phyloP scores from a whole-genome alignment of 2,888 invertebrate species.

The Mimachlamys varia region DNA sequence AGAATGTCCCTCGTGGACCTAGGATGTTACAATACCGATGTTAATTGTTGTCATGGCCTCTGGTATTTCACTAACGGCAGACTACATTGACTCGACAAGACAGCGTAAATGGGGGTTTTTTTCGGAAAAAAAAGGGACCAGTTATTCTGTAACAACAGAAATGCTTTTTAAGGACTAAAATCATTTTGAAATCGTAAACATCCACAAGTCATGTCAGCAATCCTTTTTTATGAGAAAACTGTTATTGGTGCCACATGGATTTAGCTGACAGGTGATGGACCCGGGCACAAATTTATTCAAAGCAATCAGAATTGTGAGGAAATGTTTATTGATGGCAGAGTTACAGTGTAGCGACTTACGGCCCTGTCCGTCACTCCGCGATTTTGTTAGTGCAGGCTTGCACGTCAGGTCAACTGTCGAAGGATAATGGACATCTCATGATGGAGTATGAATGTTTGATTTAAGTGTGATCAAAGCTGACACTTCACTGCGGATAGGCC shows the following conservation, averaged over 20 bases:
- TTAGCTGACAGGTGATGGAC: neutral
- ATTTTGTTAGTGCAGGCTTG: neutral
- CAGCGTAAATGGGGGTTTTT: neutral
- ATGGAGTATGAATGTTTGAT: constrained; percentile 31
- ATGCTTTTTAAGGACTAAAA: neutral
- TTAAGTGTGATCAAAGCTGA: neutral
- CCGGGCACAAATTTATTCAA: neutral
- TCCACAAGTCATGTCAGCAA: neutral
- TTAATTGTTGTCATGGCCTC: neutral
- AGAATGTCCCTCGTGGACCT: neutral
- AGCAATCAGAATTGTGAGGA: neutral
- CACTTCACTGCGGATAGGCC: neutral
- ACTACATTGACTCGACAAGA: neutral
- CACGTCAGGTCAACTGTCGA: constrained; percentile 25
- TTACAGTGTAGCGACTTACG: neutral
- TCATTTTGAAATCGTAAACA: neutral
- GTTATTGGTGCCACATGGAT: neutral
- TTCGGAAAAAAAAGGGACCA: neutral
- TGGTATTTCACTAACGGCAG: neutral
- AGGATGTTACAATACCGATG: neutral
- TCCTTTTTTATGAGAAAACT: neutral
- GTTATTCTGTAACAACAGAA: neutral
- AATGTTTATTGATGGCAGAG: constrained; percentile 14
- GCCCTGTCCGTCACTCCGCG: neutral
- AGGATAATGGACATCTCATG: constrained; percentile 27